Conservation (phyloP, 37 sponge, comb jelly and placozoan species). For the Geodia barretti region DNA sequence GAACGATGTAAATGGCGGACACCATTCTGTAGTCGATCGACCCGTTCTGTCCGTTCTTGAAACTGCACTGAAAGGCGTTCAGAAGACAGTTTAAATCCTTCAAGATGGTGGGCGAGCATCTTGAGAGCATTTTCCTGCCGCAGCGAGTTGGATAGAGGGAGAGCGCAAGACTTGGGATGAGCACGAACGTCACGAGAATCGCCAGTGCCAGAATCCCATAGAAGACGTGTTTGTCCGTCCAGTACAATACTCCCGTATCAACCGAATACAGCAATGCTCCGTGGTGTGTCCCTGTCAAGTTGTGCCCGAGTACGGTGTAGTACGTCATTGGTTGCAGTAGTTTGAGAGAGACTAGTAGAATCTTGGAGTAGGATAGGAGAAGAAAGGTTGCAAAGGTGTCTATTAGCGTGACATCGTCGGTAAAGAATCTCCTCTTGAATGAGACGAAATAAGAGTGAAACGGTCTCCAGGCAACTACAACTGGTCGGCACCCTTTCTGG, state of each 20-base stretch:
- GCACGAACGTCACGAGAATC: not conserved
- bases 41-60: not conserved
- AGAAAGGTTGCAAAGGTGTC: constrained; percentile 32
- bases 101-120: not conserved
- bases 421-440: constrained; percentile 1
- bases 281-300: no score
- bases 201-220: not conserved
- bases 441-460: not conserved
- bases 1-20: not conserved
- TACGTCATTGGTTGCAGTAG: not conserved
- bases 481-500: not conserved
- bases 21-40: not conserved
- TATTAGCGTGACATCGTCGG: not conserved
- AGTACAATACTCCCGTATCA: not conserved
- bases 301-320: no score
- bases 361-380: constrained; percentile 16
- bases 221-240: not conserved
- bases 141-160: not conserved
- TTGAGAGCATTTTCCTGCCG: not conserved
- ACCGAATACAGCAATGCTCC: not conserved
- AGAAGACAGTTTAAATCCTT: not conserved
- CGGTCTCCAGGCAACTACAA: constrained; percentile 4
- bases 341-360: constrained; percentile 8
- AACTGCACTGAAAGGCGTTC: not conserved
- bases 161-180: not conserved